phyloP scores from a whole-genome alignment of 1,140 invertebrate species.

The Lepidurus packardi region DNA sequence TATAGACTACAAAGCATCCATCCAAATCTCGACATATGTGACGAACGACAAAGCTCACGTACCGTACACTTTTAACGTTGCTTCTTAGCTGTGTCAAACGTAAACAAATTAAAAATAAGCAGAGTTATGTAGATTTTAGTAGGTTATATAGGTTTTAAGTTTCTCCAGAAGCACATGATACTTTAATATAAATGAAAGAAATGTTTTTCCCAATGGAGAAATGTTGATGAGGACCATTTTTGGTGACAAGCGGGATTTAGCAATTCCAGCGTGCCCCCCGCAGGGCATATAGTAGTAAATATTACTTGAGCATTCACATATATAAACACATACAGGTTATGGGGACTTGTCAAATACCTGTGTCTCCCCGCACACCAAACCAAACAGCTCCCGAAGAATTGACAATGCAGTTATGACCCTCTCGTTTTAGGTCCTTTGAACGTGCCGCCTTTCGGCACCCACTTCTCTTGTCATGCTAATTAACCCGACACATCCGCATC shows the following conservation, averaged over 20 bases:
- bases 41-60: no score
- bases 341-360: conserved; percentile 11
- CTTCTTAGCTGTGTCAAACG: no score
- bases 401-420: conserved; percentile 18
- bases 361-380: background rate
- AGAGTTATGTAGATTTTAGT: no score
- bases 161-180: no score
- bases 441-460: conserved; percentile 19
- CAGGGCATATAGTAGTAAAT: background rate
- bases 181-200: no score
- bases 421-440: conserved; percentile 2
- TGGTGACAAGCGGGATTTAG: background rate
- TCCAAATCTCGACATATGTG: no score
- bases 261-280: background rate
- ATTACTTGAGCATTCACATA: background rate
- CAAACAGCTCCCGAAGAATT: background rate
- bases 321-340: conserved; percentile 6
- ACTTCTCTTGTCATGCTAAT: conserved; percentile 22
- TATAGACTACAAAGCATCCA: no score
- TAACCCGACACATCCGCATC: conserved; percentile 20
- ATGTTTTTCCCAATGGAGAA: no score
- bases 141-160: no score
- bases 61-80: no score
- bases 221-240: no score
- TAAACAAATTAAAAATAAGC: no score